Evolutionary conservation across 2,113 vertebrate species (phyloP), one percentile per base, ranked within the genome.

Genomic region (Eurystomus gularis): DNA sequence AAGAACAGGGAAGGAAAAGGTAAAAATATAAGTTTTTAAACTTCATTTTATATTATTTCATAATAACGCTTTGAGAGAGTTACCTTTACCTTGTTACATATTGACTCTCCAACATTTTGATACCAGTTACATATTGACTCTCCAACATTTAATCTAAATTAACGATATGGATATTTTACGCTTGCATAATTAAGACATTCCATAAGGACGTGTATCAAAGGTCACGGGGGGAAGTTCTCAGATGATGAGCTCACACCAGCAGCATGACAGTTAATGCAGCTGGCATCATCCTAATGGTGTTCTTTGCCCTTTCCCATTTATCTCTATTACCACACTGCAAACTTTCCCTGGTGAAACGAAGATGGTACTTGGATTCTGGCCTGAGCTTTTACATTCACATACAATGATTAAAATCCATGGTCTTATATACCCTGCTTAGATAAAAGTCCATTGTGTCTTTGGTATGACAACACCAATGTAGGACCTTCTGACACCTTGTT

Each of bases 231-330:
- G 39, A 79, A 71, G n/a, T 17, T 82, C 70, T 58, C 51, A 58
- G 20, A 62, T 1, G 15, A 57, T 0, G 0, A 64, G 20, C 29
- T 55, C n/a, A 33, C 7, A 21, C 20, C 26, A 5, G 42, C 46
- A 73, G n/a, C 52, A 20, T 46, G 39, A 31, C 1, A 1, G 29
- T 58, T 58, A 72, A 46, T 1, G 7, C 71, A 52, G 19, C 12
- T 2, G 1, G 39, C 39, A 92, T 10, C 61, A 71, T 20, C 7
- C 14, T 61, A 25, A 86, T 1, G 0, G 8, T 31, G 86, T 69
- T 37, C 25, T 35, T 78, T 77, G 25, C n/a, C 24, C 8, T 49
- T 73, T 73, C 49, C 49, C 17, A 29, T 31, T 48, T 58, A 42
- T 26, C 72, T 17, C 35, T 39, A 19, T 4, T 40, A 25, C 17